These are phyloP conservation scores for Myotis lucifugus DNA, from an alignment of 2,113 vertebrate genomes.

Conservation along the genomic window DNA sequence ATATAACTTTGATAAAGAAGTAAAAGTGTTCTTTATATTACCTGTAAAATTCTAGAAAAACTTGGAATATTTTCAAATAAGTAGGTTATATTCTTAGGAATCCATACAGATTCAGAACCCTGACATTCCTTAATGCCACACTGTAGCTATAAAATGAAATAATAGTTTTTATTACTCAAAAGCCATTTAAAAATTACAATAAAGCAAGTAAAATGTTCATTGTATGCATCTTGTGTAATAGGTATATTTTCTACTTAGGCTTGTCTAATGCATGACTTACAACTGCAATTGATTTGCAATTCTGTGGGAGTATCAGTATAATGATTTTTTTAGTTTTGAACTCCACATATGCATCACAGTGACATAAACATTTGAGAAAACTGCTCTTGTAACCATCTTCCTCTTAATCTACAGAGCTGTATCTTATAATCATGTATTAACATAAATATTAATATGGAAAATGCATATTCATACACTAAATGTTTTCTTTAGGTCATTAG, in stretches of 20 bases:
- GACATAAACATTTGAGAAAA: conserved; percentile 55
- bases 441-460: conserved; percentile 2
- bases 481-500: neutral
- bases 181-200: conserved; percentile 45
- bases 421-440: neutral
- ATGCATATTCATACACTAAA: neutral
- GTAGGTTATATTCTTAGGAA: neutral
- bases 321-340: conserved; percentile 73
- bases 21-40: neutral
- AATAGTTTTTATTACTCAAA: conserved; percentile 18
- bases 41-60: neutral
- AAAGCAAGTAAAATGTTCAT: conserved; percentile 14
- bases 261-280: conserved; percentile 69
- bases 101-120: neutral
- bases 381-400: conserved; percentile 40
- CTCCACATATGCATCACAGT: conserved; percentile 54
- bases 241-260: conserved; percentile 52
- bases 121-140: neutral
- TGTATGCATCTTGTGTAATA: conserved; percentile 17
- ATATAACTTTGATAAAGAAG: neutral
- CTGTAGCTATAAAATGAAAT: conserved; percentile 44
- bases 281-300: conserved; percentile 72
- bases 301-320: conserved; percentile 70
- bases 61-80: neutral
- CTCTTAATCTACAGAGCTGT: conserved; percentile 18